A percentile compares a stretch with the other conserved stretches of the same genome.
Evolutionary conservation across 2,113 vertebrate genomes (phyloP).

Genomic region (Crotalus horridus): DNA sequence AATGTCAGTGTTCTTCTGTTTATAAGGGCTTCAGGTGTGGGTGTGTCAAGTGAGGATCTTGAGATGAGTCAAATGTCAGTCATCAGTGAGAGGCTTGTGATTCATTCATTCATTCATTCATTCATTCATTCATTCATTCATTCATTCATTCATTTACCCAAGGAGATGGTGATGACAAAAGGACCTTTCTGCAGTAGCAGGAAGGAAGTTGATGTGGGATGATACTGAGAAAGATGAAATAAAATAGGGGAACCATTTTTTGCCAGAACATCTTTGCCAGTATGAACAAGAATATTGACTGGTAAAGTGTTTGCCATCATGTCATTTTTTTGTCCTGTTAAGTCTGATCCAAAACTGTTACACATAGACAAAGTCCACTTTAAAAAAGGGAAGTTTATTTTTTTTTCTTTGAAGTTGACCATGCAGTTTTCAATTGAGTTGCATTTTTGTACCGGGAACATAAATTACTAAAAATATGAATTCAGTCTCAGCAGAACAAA

Average conservation of each 20-base stretch:
- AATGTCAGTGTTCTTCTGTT: too few species aligned
- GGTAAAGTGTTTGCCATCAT: neutral
- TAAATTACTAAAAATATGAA: neutral
- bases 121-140: too few species aligned
- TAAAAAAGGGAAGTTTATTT: neutral
- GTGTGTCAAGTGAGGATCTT: too few species aligned
- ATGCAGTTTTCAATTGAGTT: neutral
- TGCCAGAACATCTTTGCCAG: neutral
- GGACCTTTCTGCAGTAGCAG: neutral
- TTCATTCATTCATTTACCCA: neutral
- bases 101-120: too few species aligned
- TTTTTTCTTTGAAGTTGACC: neutral
- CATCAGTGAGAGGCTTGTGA: too few species aligned
- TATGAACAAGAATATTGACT: neutral
- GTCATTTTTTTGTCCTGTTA: neutral
- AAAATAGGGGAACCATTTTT: neutral
- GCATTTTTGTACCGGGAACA: neutral
- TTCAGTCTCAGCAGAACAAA: neutral
- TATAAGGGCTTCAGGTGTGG: too few species aligned
- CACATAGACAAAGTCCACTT: neutral
- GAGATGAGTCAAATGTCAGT: too few species aligned
- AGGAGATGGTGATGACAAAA: neutral
- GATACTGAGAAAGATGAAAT: neutral
- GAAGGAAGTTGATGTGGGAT: too few species aligned
- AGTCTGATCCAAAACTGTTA: neutral